phyloP scores from a whole-genome alignment of 1,140 invertebrate genomes.

The Camponotus floridanus region DNA sequence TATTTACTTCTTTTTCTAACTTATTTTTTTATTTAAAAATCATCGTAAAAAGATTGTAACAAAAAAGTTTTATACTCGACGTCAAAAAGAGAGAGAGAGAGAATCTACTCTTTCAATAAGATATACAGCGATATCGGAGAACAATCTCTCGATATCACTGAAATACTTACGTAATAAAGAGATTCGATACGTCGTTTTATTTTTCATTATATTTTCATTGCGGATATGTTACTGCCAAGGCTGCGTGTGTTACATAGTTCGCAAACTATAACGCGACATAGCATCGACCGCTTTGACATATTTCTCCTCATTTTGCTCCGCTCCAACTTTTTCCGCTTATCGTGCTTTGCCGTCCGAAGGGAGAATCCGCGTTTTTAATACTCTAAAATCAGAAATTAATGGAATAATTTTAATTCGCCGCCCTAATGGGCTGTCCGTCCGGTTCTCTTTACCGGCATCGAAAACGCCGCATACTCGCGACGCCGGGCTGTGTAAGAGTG shows the following conservation, averaged over 20 bases:
- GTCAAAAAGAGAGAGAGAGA: no score
- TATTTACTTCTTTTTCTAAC: not conserved
- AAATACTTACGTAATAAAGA: constrained; percentile 39
- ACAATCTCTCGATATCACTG: not conserved
- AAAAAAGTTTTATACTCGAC: not conserved
- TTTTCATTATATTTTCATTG: constrained; percentile 58
- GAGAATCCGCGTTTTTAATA: constrained; percentile 57
- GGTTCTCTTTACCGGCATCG: constrained; percentile 55
- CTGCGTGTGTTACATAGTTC: constrained; percentile 11
- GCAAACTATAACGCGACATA: constrained; percentile 57
- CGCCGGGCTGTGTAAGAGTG: constrained; percentile 48
- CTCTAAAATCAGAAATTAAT: constrained; percentile 65
- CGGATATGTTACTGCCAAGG: constrained; percentile 46
- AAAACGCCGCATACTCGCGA: constrained; percentile 51
- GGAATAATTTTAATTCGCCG: constrained; percentile 64
- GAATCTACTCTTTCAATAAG: no score
- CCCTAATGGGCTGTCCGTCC: constrained; percentile 63
- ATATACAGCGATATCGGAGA: no score
- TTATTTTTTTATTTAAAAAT: not conserved
- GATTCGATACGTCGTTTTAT: constrained; percentile 31
- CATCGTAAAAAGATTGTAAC: not conserved
- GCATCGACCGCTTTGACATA: constrained; percentile 61
- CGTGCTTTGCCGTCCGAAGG: constrained; percentile 54
- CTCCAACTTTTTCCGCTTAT: constrained; percentile 58
- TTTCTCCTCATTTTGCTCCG: constrained; percentile 42